Percentiles rank a stretch among this genome's conserved stretches.
phyloP scores from a whole-genome alignment of 2,888 invertebrate genomes.

The Acrobeloides nanus region DNA sequence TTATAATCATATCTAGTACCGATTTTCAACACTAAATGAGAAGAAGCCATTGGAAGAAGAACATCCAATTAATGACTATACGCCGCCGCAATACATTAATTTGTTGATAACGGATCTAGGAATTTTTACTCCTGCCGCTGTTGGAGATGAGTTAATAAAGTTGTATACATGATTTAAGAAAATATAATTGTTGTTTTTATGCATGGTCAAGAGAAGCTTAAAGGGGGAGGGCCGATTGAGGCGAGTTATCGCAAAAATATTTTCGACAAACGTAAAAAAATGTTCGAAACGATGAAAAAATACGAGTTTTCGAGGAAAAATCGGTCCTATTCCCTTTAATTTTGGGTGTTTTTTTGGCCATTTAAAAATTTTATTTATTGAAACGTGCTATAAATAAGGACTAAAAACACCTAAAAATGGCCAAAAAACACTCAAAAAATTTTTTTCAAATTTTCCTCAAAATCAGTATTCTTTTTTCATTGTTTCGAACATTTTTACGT shows the following conservation, averaged over 20 bases:
- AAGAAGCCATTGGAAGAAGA: constrained; percentile 17
- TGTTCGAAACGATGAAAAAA: no score
- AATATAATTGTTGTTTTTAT: constrained; percentile 3
- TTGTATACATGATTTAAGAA: constrained; percentile 71
- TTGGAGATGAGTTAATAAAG: constrained; percentile 92
- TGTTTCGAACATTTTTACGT: no score
- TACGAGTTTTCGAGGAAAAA: no score
- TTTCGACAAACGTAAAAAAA: no score
- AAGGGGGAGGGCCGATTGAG: background rate
- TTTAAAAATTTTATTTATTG: no score
- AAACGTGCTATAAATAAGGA: no score
- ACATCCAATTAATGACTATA: constrained; percentile 70
- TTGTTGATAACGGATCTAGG: constrained; percentile 90
- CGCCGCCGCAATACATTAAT: constrained; percentile 84
- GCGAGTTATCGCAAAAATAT: background rate
- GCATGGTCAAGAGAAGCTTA: background rate
- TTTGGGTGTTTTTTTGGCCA: no score
- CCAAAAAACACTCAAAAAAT: no score
- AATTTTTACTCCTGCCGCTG: constrained; percentile 87
- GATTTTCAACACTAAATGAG: constrained; percentile 15
- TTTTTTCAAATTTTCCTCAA: no score
- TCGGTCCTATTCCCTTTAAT: no score
- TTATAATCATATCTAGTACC: constrained; percentile 20
- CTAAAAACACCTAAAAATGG: no score
- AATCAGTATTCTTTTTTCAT: no score